Conservation (phyloP, 2,888 invertebrate species). For the Drosophila subsilvestris region DNA sequence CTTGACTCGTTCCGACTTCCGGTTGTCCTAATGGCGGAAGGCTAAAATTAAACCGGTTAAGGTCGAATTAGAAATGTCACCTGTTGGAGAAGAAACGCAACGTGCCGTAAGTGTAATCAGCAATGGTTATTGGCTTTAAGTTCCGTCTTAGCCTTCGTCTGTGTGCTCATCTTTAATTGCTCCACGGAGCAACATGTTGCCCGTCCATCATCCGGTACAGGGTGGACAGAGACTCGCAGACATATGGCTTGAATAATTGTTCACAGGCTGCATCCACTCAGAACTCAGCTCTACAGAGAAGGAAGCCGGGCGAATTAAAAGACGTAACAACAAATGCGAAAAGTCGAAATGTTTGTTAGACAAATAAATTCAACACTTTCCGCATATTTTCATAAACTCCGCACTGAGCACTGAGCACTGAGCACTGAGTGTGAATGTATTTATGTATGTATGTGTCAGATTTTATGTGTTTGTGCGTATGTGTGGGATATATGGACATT, state of each 20-base stretch:
- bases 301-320: slow-evolving; percentile 45
- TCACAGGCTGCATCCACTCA: slow-evolving; percentile 34
- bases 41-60: slow-evolving; percentile 56
- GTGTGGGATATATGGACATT: slow-evolving; percentile 7
- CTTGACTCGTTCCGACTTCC: slow-evolving; percentile 41
- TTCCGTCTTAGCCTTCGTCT: neutral
- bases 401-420: slow-evolving; percentile 2
- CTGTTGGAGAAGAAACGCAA: slow-evolving; percentile 45
- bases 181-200: slow-evolving; percentile 1
- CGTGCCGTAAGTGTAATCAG: slow-evolving; percentile 42
- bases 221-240: slow-evolving; percentile 12
- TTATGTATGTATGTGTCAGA: slow-evolving; percentile 1
- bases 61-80: slow-evolving; percentile 44
- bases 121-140: neutral
- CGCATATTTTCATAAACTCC: slow-evolving; percentile 42
- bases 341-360: slow-evolving; percentile 37
- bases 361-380: slow-evolving; percentile 52
- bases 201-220: slow-evolving; percentile 17
- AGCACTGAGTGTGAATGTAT: neutral
- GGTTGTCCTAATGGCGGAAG: slow-evolving; percentile 47
- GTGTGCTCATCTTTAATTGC: neutral
- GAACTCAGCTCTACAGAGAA: neutral
- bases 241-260: slow-evolving; percentile 44
- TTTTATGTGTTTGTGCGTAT: neutral
- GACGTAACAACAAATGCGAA: slow-evolving; percentile 37